Conservation (phyloP, 2,797 vertebrate species). For the Ctenopoma kingsleyae region DNA sequence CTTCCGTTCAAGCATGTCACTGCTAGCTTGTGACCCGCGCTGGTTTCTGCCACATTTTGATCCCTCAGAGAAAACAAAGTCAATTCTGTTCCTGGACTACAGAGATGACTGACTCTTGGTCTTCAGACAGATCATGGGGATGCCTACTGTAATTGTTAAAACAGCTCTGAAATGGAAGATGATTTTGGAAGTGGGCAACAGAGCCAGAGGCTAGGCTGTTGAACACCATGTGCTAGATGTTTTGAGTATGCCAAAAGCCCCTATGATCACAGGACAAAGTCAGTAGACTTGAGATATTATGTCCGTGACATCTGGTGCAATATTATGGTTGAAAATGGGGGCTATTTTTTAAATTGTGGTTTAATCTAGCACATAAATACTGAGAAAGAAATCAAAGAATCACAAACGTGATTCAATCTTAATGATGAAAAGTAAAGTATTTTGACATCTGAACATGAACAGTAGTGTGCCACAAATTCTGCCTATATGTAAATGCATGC, state of each 20-base stretch:
- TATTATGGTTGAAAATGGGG: not conserved
- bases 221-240: conserved; percentile 44
- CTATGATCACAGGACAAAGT: conserved; percentile 48
- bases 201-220: conserved; percentile 7
- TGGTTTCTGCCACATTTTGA: conserved; percentile 32
- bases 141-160: conserved; percentile 1
- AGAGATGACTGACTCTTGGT: conserved; percentile 39
- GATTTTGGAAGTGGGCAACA: conserved; percentile 18
- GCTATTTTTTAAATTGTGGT: not conserved
- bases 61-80: conserved; percentile 36
- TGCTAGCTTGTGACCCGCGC: conserved; percentile 46
- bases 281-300: not conserved
- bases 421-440: not conserved
- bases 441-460: not conserved
- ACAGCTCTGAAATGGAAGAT: conserved; percentile 21
- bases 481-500: not conserved
- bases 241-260: conserved; percentile 14
- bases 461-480: not conserved
- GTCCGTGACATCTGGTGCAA: conserved; percentile 8
- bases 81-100: conserved; percentile 37
- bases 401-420: not conserved
- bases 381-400: conserved; percentile 1
- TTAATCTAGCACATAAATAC: not conserved
- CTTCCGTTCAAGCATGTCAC: conserved; percentile 7
- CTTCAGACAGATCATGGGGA: conserved; percentile 52